These are phyloP conservation scores for Pemphredon lugubris DNA, from an alignment of 2,888 invertebrate genomes.

Conservation along the genomic window DNA sequence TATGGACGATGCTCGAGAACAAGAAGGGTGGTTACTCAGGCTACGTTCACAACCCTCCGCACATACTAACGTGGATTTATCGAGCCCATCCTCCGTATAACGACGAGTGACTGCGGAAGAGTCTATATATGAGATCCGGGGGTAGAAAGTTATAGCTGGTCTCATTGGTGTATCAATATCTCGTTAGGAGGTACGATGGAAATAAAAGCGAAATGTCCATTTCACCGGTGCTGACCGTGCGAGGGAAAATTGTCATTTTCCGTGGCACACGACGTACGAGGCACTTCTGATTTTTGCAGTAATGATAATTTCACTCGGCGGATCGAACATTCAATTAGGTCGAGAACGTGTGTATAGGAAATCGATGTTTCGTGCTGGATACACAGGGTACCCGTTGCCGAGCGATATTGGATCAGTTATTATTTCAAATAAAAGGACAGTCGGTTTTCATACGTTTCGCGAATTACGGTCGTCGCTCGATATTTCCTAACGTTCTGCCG, in stretches of 20 bases:
- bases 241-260: slow-evolving; percentile 51
- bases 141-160: slow-evolving; percentile 57
- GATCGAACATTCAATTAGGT: slow-evolving; percentile 21
- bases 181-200: slow-evolving; percentile 60
- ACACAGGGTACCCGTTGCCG: too few relatives aligned
- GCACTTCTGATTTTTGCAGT: slow-evolving; percentile 8
- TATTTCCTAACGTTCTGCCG: too few relatives aligned
- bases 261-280: neutral
- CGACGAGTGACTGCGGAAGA: slow-evolving; percentile 64
- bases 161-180: slow-evolving; percentile 67
- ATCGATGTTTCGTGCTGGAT: slow-evolving; percentile 1
- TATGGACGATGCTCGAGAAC: slow-evolving; percentile 67
- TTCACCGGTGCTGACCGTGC: slow-evolving; percentile 39
- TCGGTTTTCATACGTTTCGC: too few relatives aligned
- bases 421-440: too few relatives aligned
- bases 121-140: slow-evolving; percentile 46
- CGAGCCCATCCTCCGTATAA: slow-evolving; percentile 61
- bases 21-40: slow-evolving; percentile 68
- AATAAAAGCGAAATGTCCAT: slow-evolving; percentile 55
- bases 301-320: slow-evolving; percentile 38
- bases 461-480: too few relatives aligned
- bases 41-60: slow-evolving; percentile 64
- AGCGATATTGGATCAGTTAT: too few relatives aligned
- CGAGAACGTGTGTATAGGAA: neutral
- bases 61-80: slow-evolving; percentile 71